Base-by-base conservation (phyloP, 2,797 vertebrate genomes). In the Threskiornis aethiopicus region DNA sequence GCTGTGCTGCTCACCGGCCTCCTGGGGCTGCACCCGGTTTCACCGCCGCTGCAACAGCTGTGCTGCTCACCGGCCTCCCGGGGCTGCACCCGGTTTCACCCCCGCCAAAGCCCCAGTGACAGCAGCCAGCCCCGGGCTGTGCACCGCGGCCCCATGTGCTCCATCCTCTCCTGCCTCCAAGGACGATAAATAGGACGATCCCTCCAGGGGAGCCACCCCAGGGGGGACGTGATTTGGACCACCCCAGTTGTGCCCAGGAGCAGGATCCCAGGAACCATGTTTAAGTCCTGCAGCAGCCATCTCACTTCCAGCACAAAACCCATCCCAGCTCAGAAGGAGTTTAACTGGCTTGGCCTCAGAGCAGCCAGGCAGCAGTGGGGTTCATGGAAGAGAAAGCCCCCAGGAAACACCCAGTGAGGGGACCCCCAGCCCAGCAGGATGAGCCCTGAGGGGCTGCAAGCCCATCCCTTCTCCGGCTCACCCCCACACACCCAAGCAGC, bases 101-200 rank as follows among this genome's bases (percentile, higher is more conserved):
- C 71, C 31, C 4, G 3, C 3, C 64, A 18, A 18, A 77, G 49
- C 64, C 31, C 41, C 6, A 0, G 54, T 3, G 54, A 20, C 8
- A 0, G 3, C 70, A 18, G 87, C 47, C 70, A 82, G 47, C 35
- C 55, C 47, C 4, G 1, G 25, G 51, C 59, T 11, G 31, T 2
- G 37, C 5, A 2, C 25, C 42, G 61, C 3, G 1, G 5, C 18
- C 61, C 57, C 72, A 24, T 0, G 1, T 4, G 3, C 42, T 49
- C 64, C 57, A 35, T 39, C 49, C 42, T n/a, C n/a, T 4, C 6
- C 65, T 13, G 4, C 47, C 12, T 21, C 42, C 26, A 9, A 16
- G 49, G 65, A 28, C 2, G 6, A 17, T 5, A 15, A 75, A 41
- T 1, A 10, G 64, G 64, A 62, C 0, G 2, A 10, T 11, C 18